These are phyloP conservation scores for Xiphophorus couchianus DNA, from an alignment of 2,113 vertebrate species.

Conservation along the genomic window DNA sequence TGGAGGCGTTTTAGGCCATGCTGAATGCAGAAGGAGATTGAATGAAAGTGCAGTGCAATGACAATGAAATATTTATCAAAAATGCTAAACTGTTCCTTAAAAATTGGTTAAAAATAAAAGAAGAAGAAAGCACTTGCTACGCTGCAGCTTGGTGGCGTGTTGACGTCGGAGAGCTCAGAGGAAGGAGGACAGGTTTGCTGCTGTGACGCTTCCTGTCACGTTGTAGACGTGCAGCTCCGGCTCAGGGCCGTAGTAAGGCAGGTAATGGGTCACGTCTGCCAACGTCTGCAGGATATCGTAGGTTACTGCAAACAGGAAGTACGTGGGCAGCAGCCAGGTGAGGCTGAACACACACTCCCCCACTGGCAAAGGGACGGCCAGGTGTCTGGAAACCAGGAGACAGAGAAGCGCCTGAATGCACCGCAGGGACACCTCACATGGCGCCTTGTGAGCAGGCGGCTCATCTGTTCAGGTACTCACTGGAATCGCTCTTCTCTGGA, in stretches of 20 bases:
- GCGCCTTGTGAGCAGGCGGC: no score
- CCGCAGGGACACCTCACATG: not conserved
- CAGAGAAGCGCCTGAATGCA: not conserved
- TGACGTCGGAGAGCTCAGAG: conserved; percentile 19
- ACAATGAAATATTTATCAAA: not conserved
- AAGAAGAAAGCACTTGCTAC: not conserved
- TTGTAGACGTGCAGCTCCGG: conserved; percentile 20
- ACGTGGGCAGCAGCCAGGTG: conserved; percentile 75
- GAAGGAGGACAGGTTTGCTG: conserved; percentile 34
- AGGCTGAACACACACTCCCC: conserved; percentile 66
- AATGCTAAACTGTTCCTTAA: not conserved
- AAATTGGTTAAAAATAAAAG: not conserved
- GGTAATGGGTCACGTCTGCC: conserved; percentile 56
- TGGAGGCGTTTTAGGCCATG: not conserved
- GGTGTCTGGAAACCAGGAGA: conserved; percentile 53
- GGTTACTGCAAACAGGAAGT: conserved; percentile 80
- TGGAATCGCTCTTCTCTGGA: conserved; percentile 63
- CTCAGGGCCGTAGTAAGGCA: conserved; percentile 37
- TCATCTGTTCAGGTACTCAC: conserved; percentile 54
- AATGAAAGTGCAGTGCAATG: not conserved
- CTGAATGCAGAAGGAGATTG: not conserved
- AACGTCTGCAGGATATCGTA: conserved; percentile 73
- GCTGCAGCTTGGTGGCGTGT: conserved; percentile 19
- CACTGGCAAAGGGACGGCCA: conserved; percentile 65
- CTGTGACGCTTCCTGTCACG: conserved; percentile 8